Conservation (phyloP, 2,113 vertebrate species). For the Colaptes auratus region DNA sequence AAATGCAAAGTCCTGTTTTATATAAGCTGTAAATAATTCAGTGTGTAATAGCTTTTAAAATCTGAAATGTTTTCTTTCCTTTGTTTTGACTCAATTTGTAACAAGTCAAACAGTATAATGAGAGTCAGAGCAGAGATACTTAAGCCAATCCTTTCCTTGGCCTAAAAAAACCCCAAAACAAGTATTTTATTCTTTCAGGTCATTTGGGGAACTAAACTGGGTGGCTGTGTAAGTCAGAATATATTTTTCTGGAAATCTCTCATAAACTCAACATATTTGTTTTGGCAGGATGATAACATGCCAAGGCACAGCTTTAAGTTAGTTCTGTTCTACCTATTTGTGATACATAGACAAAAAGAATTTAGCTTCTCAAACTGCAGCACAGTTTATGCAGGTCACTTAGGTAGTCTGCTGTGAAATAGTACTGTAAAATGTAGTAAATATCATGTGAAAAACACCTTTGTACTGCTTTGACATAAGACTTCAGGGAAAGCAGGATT, state of each 20-base stretch:
- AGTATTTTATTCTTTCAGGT: neutral
- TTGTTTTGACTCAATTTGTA: conserved; percentile 48
- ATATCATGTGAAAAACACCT: neutral
- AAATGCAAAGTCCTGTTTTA: neutral
- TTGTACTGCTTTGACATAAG: neutral
- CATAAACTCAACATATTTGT: neutral
- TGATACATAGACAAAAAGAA: neutral
- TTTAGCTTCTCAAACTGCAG: conserved; percentile 7
- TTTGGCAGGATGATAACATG: neutral
- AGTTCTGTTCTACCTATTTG: neutral
- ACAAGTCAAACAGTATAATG: conserved; percentile 8
- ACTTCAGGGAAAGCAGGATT: neutral
- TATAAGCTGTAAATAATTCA: conserved; percentile 2
- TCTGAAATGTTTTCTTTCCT: conserved; percentile 42
- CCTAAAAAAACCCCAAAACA: neutral
- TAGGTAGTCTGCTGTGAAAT: neutral
- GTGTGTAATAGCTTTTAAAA: neutral
- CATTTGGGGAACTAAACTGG: conserved; percentile 8
- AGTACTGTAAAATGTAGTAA: neutral
- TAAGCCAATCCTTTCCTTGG: neutral
- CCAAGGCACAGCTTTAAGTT: neutral
- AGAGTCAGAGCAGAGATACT: neutral
- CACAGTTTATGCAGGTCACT: neutral
- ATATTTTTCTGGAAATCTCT: conserved; percentile 15
- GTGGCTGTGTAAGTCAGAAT: neutral